phyloP scores from a whole-genome alignment of 2,113 vertebrate genomes.

The Rafetus swinhoei region DNA sequence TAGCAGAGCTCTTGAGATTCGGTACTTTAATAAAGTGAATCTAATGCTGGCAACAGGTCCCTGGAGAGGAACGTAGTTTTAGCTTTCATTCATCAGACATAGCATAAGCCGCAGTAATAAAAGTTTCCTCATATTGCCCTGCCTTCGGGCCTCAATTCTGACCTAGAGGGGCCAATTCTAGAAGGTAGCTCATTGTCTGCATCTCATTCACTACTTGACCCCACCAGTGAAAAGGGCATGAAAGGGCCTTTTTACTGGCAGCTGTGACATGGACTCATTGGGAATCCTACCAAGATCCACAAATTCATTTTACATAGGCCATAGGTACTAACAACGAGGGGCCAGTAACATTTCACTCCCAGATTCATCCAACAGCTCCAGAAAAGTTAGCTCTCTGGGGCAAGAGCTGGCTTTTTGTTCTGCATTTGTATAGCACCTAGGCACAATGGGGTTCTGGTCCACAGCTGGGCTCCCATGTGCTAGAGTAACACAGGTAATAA shows the following conservation, averaged over 20 bases:
- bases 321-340: neutral
- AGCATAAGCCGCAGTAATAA: neutral
- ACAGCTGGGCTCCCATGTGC: neutral
- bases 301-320: neutral
- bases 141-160: neutral
- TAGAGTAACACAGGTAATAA: neutral
- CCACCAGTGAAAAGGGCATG: neutral
- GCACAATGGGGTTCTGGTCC: neutral
- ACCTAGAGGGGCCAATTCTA: neutral
- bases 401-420: neutral
- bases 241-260: neutral
- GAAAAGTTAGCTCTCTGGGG: neutral
- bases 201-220: rapidly evolving
- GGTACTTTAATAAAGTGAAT: neutral
- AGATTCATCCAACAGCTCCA: neutral
- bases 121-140: neutral
- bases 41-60: neutral
- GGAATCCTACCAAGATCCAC: neutral
- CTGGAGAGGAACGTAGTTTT: neutral
- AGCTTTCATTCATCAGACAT: neutral
- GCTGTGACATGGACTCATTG: neutral
- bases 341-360: neutral
- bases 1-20: neutral
- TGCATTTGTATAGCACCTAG: neutral
- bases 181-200: neutral